Percentiles rank a stretch among this genome's conserved stretches.
These are phyloP conservation scores for Helobdella robusta DNA, from an alignment of 2,888 invertebrate species.

Conservation along the genomic window DNA sequence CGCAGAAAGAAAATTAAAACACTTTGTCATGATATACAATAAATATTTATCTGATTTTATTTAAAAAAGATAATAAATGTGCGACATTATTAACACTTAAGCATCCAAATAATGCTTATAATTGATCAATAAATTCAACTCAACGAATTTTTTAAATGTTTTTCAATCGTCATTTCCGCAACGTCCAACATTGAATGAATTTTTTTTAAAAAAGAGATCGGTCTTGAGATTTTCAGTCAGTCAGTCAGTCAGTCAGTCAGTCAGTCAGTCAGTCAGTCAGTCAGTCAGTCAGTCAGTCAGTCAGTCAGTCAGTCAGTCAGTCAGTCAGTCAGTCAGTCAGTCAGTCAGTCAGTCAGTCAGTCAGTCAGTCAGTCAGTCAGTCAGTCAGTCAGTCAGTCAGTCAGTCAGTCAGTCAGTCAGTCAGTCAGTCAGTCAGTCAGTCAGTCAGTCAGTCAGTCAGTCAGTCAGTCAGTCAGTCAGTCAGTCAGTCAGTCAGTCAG, in stretches of 20 bases:
- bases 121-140: background rate
- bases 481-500: constrained; percentile 16
- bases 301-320: constrained; percentile 12
- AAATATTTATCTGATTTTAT: no score
- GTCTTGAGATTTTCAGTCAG: no score
- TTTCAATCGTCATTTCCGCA: no score
- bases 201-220: no score
- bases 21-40: no score
- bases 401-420: background rate
- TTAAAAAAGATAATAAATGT: no score
- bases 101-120: background rate
- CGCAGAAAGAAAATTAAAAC: no score
- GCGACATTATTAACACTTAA: no score
- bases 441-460: constrained; percentile 12
- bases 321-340: constrained; percentile 20
- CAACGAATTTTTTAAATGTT: background rate
- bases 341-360: constrained; percentile 27
- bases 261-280: constrained; percentile 28
- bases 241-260: constrained; percentile 25
- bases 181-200: no score
- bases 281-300: constrained; percentile 7
- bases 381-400: constrained; percentile 21
- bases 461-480: constrained; percentile 16
- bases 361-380: constrained; percentile 26
- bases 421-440: constrained; percentile 16